These are phyloP conservation scores for Falcaria lacertinaria DNA, from an alignment of 2,888 invertebrate genomes.

Conservation along the genomic window DNA sequence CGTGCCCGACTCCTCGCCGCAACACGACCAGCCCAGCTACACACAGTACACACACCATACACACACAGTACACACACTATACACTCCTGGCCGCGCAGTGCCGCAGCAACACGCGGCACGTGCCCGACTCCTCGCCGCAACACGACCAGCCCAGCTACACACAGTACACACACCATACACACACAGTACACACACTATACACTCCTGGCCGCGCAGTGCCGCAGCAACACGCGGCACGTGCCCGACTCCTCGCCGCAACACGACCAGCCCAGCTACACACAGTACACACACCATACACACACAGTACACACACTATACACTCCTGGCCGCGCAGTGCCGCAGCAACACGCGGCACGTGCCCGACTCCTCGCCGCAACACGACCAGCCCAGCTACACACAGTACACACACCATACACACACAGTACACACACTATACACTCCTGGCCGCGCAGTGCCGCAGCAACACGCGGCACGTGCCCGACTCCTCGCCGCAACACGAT, in stretches of 20 bases:
- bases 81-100: conserved; percentile 98
- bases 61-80: too few relatives aligned
- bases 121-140: conserved; percentile 65
- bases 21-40: conserved; percentile 70
- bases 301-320: too few relatives aligned
- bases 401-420: neutral
- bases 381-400: conserved; percentile 57
- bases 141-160: conserved; percentile 67
- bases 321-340: conserved; percentile 96
- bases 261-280: conserved; percentile 61
- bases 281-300: neutral
- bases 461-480: conserved; percentile 88
- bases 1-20: conserved; percentile 74
- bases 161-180: neutral
- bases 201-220: conserved; percentile 97
- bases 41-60: neutral
- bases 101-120: conserved; percentile 93
- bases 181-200: too few relatives aligned
- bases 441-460: conserved; percentile 96
- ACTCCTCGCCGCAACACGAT: conserved; percentile 71
- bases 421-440: too few relatives aligned
- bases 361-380: conserved; percentile 68
- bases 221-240: conserved; percentile 92
- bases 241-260: conserved; percentile 69
- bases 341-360: conserved; percentile 91